These are phyloP conservation scores for Megaceryle alcyon DNA, from an alignment of 2,797 vertebrate genomes.

Conservation along the genomic window DNA sequence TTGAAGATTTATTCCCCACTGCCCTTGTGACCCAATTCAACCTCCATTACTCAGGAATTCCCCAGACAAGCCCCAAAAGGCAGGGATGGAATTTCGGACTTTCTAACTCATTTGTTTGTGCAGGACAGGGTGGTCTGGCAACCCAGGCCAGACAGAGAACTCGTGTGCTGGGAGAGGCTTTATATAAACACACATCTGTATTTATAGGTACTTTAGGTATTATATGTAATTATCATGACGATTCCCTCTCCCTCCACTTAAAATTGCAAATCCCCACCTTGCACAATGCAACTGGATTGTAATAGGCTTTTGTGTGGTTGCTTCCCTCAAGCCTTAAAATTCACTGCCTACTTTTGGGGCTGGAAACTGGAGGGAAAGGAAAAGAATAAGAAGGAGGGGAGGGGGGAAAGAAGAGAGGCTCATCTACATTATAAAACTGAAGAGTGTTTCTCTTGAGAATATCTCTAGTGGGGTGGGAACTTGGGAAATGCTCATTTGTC, in stretches of 20 bases:
- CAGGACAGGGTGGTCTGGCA: constrained; percentile 85
- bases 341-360: constrained; percentile 39
- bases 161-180: constrained; percentile 62
- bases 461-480: constrained; percentile 38
- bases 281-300: background rate
- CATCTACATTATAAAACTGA: constrained; percentile 71
- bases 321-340: constrained; percentile 33
- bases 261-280: constrained; percentile 74
- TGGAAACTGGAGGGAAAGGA: background rate
- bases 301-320: constrained; percentile 52
- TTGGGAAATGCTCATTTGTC: constrained; percentile 35
- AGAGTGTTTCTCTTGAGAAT: constrained; percentile 39
- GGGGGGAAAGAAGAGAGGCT: background rate
- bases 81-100: constrained; percentile 81
- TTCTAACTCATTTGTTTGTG: constrained; percentile 88
- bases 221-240: constrained; percentile 15
- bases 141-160: constrained; percentile 75
- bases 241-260: constrained; percentile 52
- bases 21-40: constrained; percentile 77
- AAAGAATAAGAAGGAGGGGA: no score
- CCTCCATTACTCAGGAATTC: constrained; percentile 90
- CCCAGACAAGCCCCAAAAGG: constrained; percentile 80
- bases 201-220: constrained; percentile 33
- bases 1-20: constrained; percentile 56
- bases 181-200: constrained; percentile 43